These are phyloP conservation scores for Dolichomitus sp. DNA, from an alignment of 2,888 invertebrate genomes.

Conservation along the genomic window DNA sequence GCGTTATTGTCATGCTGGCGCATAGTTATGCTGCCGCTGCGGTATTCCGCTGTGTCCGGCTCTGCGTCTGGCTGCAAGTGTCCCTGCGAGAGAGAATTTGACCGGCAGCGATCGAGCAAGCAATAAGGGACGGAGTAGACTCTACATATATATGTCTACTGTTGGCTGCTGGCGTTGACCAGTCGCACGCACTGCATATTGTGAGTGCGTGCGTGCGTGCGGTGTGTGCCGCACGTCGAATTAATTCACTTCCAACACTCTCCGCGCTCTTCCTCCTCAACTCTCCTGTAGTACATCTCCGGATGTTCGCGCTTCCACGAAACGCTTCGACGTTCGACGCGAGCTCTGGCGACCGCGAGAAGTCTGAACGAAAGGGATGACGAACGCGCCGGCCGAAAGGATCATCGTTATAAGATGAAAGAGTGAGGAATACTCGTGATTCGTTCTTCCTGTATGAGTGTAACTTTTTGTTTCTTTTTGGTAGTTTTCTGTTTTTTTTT, in stretches of 20 bases:
- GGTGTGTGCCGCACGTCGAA: constrained; percentile 49
- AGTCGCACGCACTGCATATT: constrained; percentile 13
- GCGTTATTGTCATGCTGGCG: constrained; percentile 56
- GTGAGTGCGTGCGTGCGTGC: constrained; percentile 30
- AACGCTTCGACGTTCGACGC: constrained; percentile 37
- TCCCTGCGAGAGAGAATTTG: constrained; percentile 9
- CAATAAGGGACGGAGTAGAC: constrained; percentile 13
- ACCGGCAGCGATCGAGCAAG: constrained; percentile 38
- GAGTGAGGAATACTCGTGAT: constrained; percentile 29
- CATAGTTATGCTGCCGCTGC: constrained; percentile 26
- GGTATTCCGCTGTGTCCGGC: constrained; percentile 43
- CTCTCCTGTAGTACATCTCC: constrained; percentile 30
- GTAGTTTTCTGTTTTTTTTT: neutral
- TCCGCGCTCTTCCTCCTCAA: constrained; percentile 3
- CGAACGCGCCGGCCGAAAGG: constrained; percentile 32
- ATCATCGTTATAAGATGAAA: constrained; percentile 46
- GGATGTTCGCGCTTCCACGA: constrained; percentile 42
- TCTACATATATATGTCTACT: neutral
- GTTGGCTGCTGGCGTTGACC: neutral
- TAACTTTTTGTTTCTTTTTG: neutral
- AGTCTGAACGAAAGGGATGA: constrained; percentile 5
- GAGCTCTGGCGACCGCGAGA: neutral
- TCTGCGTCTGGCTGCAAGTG: constrained; percentile 17
- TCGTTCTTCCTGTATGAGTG: constrained; percentile 28
- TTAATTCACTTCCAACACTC: constrained; percentile 40